These are phyloP conservation scores for Trissolcus brochymenae DNA, from an alignment of 2,888 invertebrate species.

Conservation along the genomic window DNA sequence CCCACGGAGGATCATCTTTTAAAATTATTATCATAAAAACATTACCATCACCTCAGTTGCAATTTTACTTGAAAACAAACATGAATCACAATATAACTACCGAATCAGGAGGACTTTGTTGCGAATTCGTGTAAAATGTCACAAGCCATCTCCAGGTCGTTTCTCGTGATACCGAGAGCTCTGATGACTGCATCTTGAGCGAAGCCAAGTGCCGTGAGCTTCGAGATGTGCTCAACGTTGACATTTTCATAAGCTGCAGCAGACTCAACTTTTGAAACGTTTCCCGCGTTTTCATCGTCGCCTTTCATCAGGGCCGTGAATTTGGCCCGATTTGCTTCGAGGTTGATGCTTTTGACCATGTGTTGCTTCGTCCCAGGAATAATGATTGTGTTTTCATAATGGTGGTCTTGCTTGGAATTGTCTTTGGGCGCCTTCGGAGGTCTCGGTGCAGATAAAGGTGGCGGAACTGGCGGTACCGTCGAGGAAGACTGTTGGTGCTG, in stretches of 20 bases:
- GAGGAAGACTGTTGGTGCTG: conserved; percentile 61
- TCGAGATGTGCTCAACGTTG: conserved; percentile 92
- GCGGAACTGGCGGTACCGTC: conserved; percentile 70
- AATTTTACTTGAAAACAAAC: too few relatives aligned
- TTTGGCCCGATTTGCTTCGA: conserved; percentile 70
- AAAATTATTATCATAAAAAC: neutral
- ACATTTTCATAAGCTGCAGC: conserved; percentile 87
- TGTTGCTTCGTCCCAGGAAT: conserved; percentile 75
- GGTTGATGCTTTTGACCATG: conserved; percentile 73
- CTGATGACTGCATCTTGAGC: conserved; percentile 93
- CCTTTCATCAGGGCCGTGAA: conserved; percentile 72
- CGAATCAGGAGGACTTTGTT: conserved; percentile 78
- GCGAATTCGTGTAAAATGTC: conserved; percentile 95
- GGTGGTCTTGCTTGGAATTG: conserved; percentile 73
- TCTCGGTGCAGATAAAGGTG: conserved; percentile 69
- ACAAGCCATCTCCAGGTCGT: conserved; percentile 96
- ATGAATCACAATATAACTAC: conserved; percentile 55
- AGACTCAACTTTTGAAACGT: conserved; percentile 69
- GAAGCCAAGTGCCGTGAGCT: conserved; percentile 92
- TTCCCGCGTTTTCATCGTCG: conserved; percentile 67
- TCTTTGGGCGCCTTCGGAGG: conserved; percentile 70
- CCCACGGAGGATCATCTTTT: too few relatives aligned
- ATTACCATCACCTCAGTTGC: too few relatives aligned
- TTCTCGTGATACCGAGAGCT: conserved; percentile 93
- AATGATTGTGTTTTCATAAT: conserved; percentile 78